A percentile compares a stretch with the other conserved stretches of the same genome.
These are phyloP conservation scores for Sterna hirundo DNA, from an alignment of 2,113 vertebrate genomes.

Conservation along the genomic window DNA sequence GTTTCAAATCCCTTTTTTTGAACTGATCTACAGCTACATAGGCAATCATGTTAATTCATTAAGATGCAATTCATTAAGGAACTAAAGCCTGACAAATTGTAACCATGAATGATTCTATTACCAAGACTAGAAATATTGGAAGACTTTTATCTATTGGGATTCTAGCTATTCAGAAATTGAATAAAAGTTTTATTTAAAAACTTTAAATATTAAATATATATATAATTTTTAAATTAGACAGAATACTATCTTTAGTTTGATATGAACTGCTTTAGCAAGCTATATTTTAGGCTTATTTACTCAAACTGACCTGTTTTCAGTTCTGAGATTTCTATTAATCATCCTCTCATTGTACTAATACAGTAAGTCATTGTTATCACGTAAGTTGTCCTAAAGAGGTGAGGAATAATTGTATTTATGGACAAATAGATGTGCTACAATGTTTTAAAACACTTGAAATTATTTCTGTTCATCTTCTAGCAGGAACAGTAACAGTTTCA, in stretches of 20 bases:
- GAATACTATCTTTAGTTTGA: neutral
- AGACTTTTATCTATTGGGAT: neutral
- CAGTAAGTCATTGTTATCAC: neutral
- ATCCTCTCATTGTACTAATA: neutral
- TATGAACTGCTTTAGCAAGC: neutral
- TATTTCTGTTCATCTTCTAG: constrained; percentile 33
- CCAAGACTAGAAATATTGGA: neutral
- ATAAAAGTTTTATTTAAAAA: neutral
- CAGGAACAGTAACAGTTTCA: constrained; percentile 40
- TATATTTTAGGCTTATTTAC: constrained; percentile 16
- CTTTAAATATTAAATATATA: neutral
- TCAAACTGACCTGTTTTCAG: constrained; percentile 3
- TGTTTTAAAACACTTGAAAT: constrained; percentile 20
- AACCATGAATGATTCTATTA: neutral
- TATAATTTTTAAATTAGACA: neutral
- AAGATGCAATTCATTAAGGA: neutral
- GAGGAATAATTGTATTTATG: neutral
- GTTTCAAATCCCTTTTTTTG: constrained; percentile 4
- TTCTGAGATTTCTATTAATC: neutral
- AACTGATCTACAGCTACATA: constrained; percentile 28
- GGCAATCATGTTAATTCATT: neutral
- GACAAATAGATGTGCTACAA: constrained; percentile 18
- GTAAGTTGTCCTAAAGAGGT: neutral
- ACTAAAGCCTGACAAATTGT: neutral
- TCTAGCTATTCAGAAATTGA: constrained; percentile 22